These are phyloP conservation scores for Conger conger DNA, from an alignment of 2,113 vertebrate genomes.

Conservation along the genomic window DNA sequence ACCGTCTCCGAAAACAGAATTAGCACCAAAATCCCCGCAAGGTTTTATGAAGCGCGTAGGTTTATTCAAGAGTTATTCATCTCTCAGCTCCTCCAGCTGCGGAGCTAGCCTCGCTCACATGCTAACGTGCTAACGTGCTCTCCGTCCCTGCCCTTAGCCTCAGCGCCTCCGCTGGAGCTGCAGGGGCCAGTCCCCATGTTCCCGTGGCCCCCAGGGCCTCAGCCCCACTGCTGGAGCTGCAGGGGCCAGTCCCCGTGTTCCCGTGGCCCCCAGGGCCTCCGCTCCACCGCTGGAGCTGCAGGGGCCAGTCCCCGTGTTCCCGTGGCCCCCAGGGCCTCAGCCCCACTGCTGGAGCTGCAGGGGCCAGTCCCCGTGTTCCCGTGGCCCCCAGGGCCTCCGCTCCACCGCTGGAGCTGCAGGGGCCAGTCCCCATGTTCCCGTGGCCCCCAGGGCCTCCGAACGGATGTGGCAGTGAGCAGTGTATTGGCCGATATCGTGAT, in stretches of 20 bases:
- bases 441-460: background rate
- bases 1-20: background rate
- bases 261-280: background rate
- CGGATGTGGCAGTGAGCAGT: background rate
- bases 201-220: background rate
- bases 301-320: background rate
- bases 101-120: background rate
- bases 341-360: background rate
- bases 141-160: background rate
- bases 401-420: background rate
- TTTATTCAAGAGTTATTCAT: background rate
- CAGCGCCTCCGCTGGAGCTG: background rate
- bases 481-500: no score
- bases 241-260: background rate
- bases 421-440: background rate
- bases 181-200: background rate
- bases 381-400: background rate
- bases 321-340: background rate
- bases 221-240: background rate
- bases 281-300: background rate
- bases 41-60: background rate
- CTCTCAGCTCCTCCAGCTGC: background rate
- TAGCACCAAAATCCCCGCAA: background rate
- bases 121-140: background rate
- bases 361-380: background rate